phyloP scores from a whole-genome alignment of 2,888 invertebrate genomes.

The Tachina fera region DNA sequence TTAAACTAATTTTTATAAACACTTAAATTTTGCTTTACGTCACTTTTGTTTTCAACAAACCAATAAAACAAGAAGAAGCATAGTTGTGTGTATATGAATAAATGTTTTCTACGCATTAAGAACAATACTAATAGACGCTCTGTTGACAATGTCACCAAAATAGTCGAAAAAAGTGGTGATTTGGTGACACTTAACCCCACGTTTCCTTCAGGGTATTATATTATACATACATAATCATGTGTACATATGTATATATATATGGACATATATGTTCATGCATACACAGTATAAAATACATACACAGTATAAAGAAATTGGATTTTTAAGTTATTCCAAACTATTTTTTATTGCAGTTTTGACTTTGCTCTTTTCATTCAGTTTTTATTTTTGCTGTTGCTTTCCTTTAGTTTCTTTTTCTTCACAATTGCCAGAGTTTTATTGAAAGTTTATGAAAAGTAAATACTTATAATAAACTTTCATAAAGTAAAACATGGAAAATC shows the following conservation, averaged over 20 bases:
- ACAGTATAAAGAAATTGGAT: slow-evolving; percentile 59
- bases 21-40: too few relatives aligned
- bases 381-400: slow-evolving; percentile 16
- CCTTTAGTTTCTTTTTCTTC: slow-evolving; percentile 35
- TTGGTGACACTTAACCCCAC: too few relatives aligned
- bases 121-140: too few relatives aligned
- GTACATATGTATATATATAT: not conserved
- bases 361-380: slow-evolving; percentile 55
- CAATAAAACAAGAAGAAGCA: too few relatives aligned
- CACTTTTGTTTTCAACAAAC: too few relatives aligned
- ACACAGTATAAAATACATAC: not conserved
- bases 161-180: too few relatives aligned
- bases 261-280: slow-evolving; percentile 1
- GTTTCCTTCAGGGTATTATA: too few relatives aligned
- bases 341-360: slow-evolving; percentile 70
- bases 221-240: not conserved
- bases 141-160: too few relatives aligned
- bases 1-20: too few relatives aligned
- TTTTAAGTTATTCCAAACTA: slow-evolving; percentile 70
- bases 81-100: too few relatives aligned
- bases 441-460: slow-evolving; percentile 67
- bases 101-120: too few relatives aligned
- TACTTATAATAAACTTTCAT: slow-evolving; percentile 62
- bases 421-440: slow-evolving; percentile 32
- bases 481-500: slow-evolving; percentile 51